These are phyloP conservation scores for Myotis yumanensis DNA, from an alignment of 2,113 vertebrate species.

Conservation along the genomic window DNA sequence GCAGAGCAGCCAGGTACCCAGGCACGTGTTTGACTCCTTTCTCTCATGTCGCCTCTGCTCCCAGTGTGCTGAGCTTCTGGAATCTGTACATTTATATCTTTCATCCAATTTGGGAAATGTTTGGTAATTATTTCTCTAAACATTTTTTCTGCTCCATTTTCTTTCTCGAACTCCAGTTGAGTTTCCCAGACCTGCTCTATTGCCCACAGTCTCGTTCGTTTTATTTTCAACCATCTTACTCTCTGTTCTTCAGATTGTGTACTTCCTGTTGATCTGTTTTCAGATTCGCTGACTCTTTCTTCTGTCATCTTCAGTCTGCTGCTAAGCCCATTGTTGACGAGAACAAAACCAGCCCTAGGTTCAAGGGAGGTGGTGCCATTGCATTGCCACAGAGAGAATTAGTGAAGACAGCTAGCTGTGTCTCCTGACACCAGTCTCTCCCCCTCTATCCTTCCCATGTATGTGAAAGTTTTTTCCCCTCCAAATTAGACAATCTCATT, in stretches of 20 bases:
- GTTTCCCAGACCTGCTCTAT: accelerated
- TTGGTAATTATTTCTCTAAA: background rate
- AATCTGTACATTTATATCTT: background rate
- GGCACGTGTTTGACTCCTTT: accelerated
- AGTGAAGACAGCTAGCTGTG: accelerated
- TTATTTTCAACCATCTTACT: background rate
- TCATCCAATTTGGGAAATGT: background rate
- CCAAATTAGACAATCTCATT: background rate
- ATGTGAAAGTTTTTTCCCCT: background rate
- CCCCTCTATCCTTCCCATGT: too few species aligned
- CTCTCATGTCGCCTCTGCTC: background rate
- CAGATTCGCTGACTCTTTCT: background rate
- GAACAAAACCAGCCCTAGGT: background rate
- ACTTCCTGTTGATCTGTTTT: background rate
- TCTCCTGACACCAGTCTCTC: background rate
- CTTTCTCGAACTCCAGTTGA: background rate
- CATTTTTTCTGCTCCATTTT: background rate
- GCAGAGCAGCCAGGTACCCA: accelerated
- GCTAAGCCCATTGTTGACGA: too few species aligned
- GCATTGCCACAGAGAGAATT: accelerated
- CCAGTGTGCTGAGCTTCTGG: background rate
- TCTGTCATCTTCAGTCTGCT: background rate
- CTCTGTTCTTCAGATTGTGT: background rate
- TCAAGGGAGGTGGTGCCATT: accelerated
- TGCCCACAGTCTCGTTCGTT: background rate